A percentile compares a stretch with the other conserved stretches of the same genome.
These are phyloP conservation scores for Athalia cordata DNA, from an alignment of 2,888 invertebrate genomes.

Conservation along the genomic window DNA sequence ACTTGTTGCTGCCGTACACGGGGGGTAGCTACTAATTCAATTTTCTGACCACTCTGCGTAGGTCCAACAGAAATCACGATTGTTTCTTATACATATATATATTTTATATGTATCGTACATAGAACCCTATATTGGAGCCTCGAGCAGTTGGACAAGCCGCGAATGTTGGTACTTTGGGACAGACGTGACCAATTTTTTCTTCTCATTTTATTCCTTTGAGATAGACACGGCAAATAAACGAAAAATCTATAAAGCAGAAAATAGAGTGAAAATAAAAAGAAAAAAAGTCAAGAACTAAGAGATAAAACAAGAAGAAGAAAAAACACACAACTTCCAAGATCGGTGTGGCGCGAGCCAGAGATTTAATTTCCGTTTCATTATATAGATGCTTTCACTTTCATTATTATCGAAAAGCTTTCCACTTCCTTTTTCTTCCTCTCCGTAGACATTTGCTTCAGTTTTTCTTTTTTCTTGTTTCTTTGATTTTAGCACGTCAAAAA, in stretches of 20 bases:
- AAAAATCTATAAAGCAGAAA: not conserved
- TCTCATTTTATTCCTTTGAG: not conserved
- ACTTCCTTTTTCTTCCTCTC: not conserved
- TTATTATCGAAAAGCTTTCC: not conserved
- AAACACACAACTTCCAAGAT: not conserved
- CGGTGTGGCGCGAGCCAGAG: not conserved
- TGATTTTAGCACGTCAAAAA: not conserved
- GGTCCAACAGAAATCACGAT: no score
- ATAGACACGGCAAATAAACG: not conserved
- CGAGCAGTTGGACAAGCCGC: not conserved
- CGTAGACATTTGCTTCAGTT: no score
- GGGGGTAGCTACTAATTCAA: no score
- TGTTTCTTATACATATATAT: no score
- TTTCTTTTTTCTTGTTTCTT: not conserved
- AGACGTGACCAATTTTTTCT: constrained; percentile 15
- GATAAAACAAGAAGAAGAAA: not conserved
- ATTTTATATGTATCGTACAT: no score
- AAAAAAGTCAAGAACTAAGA: not conserved
- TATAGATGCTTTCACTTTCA: constrained; percentile 8
- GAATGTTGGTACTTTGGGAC: not conserved
- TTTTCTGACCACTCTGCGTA: no score
- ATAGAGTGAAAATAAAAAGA: not conserved
- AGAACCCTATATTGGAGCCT: no score
- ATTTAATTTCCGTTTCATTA: constrained; percentile 9
- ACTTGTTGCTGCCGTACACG: not conserved